These are phyloP conservation scores for Potorous gilbertii DNA, from an alignment of 2,797 vertebrate species.

Conservation along the genomic window DNA sequence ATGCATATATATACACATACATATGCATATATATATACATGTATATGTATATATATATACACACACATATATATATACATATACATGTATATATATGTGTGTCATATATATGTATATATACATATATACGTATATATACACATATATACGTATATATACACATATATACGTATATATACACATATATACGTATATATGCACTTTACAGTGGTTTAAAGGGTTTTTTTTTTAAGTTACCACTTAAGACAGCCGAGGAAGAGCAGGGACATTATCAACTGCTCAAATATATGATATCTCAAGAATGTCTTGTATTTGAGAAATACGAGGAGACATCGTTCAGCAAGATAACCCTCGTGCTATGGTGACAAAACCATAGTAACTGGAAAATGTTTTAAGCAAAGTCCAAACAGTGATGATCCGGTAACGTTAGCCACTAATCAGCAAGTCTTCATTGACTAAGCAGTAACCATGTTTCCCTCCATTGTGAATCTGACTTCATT, in stretches of 20 bases:
- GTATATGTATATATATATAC: too few relatives aligned
- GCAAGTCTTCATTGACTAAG: conserved; percentile 50
- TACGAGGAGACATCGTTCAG: conserved; percentile 60
- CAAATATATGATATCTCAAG: conserved; percentile 72
- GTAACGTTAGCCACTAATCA: conserved; percentile 45
- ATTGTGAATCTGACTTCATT: conserved; percentile 34
- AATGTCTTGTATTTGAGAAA: conserved; percentile 69
- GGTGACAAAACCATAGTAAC: conserved; percentile 60
- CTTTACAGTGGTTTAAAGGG: not conserved
- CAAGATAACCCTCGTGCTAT: conserved; percentile 65
- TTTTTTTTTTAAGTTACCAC: conserved; percentile 19
- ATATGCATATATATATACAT: too few relatives aligned
- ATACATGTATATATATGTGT: too few relatives aligned
- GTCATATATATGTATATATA: too few relatives aligned
- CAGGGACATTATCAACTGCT: conserved; percentile 71
- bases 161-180: not conserved
- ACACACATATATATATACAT: too few relatives aligned
- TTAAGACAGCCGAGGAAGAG: conserved; percentile 59
- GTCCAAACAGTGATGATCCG: not conserved
- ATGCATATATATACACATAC: not conserved
- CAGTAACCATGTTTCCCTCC: conserved; percentile 11
- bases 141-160: too few relatives aligned
- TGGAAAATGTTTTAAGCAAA: conserved; percentile 67
- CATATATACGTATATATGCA: not conserved
- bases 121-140: too few relatives aligned